Evolutionary conservation across 2,888 invertebrate species (phyloP).

Genomic region (Pseudanteris insignis): DNA sequence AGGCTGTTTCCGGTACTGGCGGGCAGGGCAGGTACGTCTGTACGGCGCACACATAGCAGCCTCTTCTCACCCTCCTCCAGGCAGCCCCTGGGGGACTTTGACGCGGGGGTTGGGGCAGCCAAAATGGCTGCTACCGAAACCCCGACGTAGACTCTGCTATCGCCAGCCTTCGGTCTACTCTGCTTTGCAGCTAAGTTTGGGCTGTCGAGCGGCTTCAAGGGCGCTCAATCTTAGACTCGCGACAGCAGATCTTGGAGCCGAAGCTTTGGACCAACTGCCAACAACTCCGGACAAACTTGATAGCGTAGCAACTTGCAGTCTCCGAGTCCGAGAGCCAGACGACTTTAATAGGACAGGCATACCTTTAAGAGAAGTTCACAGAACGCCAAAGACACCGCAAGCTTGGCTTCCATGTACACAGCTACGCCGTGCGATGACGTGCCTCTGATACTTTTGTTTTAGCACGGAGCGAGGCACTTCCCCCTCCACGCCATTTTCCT

Average conservation of each 20-base stretch:
- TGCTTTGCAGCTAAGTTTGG: conserved; percentile 44
- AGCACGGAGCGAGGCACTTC: conserved; percentile 5
- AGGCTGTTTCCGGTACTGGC: conserved; percentile 63
- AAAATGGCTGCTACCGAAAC: conserved; percentile 62
- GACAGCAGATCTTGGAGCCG: conserved; percentile 42
- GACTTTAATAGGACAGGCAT: conserved; percentile 43
- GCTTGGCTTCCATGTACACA: conserved; percentile 25
- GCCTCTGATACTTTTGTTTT: conserved; percentile 35
- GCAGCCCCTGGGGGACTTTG: conserved; percentile 55
- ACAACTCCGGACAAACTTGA: conserved; percentile 42
- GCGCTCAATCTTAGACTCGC: conserved; percentile 48
- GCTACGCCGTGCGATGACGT: conserved; percentile 31
- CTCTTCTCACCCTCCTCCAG: conserved; percentile 58
- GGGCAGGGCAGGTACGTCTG: conserved; percentile 60
- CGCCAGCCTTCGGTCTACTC: conserved; percentile 52
- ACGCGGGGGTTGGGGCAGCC: conserved; percentile 54
- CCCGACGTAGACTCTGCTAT: conserved; percentile 58
- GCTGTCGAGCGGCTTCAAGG: conserved; percentile 40
- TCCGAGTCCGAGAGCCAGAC: conserved; percentile 33
- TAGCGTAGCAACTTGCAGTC: conserved; percentile 29
- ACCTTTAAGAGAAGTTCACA: conserved; percentile 38
- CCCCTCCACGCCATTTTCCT: too few species aligned
- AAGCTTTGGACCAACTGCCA: conserved; percentile 40
- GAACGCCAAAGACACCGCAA: conserved; percentile 44
- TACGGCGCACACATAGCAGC: conserved; percentile 47